Evolutionary conservation across 2,888 invertebrate species (phyloP), one percentile per base, ranked within the genome.

Genomic region (Craniophora ligustri): DNA sequence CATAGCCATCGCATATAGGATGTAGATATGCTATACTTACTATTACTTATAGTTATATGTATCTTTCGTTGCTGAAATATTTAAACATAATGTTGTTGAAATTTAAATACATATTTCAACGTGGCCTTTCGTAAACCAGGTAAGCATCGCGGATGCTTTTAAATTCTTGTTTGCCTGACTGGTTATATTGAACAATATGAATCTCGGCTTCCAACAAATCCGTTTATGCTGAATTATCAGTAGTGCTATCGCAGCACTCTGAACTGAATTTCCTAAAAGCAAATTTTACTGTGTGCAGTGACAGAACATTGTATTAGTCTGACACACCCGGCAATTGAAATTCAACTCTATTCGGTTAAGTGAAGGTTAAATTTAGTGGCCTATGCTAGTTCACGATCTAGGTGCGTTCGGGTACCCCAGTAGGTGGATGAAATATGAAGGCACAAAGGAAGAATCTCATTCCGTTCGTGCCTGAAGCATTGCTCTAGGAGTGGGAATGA

Each of bases 401-500:
- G 75, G 78, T 84, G 81, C 78, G 82, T 81, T 79, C 72, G 76
- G 83, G 74, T 67, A 75, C 74, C 71, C 72, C 68, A 77, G 82
- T 80, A 82, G 83, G 79, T 87, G 78, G 79, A 86, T 88, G 86
- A 88, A 87, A 89, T 88, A 87, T 87, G 87, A 85, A 81, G 79
- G 80, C 79, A 86, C 84, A 88, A 87, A 87, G 86, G 84, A 86
- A 86, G 87, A 87, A 87, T 86, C 86, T 82, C 82, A 85, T 87
- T 87, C 84, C 77, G 78, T 75, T 77, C 75, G 75, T 80, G 85
- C 85, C 85, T 77, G 78, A 72, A 82, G 86, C 85, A 75, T 79
- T 80, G 77, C 75, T 81, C 63, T 69, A 72, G 65, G 55, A 70
- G 49, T 46, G 51, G 47, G 64, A 73, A 73, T 72, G 66, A 73